Evolutionary conservation across 2,113 vertebrate genomes (phyloP).

Genomic region (Micronisus gabar): DNA sequence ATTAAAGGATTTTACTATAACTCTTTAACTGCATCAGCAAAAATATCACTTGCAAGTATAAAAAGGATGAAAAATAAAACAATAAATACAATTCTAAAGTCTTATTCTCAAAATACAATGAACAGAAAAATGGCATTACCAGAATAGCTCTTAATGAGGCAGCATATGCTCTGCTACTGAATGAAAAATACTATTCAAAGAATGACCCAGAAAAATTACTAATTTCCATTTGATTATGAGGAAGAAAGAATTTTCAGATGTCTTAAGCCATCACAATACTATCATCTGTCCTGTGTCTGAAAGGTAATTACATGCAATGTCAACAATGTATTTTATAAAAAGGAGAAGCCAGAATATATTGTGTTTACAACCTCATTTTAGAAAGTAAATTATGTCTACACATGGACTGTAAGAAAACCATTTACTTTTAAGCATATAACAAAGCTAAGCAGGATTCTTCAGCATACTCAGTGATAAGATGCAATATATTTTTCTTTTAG

Average conservation of each 20-base stretch:
- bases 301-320: not conserved
- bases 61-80: not conserved
- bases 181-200: not conserved
- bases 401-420: not conserved
- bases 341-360: not conserved
- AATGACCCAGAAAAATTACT: not conserved
- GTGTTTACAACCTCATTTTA: not conserved
- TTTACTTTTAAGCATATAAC: not conserved
- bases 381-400: not conserved
- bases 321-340: not conserved
- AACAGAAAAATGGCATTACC: not conserved
- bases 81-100: not conserved
- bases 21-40: not conserved
- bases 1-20: not conserved
- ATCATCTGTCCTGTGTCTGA: not conserved
- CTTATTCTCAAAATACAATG: not conserved
- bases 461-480: not conserved
- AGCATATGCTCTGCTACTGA: not conserved
- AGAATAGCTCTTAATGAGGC: not conserved
- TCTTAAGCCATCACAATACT: not conserved
- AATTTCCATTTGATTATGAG: not conserved
- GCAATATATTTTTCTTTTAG: not conserved
- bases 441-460: not conserved
- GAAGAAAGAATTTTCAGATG: not conserved
- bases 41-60: not conserved